Conservation (phyloP, 2,797 vertebrate species). For the Anabacerthia variegaticeps region DNA sequence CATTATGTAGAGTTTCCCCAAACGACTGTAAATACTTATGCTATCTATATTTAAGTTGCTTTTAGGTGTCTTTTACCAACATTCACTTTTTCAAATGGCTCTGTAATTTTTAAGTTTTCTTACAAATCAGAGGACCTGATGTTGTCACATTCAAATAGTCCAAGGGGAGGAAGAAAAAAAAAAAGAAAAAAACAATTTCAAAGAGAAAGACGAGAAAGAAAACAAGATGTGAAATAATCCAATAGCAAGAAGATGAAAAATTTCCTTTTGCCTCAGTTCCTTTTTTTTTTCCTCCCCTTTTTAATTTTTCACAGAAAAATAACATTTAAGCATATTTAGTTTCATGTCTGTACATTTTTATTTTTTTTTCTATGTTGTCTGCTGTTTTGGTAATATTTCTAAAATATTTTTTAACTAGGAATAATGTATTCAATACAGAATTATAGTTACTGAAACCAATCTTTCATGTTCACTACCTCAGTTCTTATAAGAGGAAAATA, state of each 20-base stretch:
- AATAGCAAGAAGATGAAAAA: neutral
- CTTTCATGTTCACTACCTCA: neutral
- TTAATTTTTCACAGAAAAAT: neutral
- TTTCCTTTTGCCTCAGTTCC: neutral
- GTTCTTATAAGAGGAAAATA: neutral
- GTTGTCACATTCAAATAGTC: neutral
- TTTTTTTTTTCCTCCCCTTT: neutral
- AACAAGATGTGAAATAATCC: neutral
- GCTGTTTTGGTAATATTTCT: neutral
- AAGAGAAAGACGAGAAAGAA: neutral
- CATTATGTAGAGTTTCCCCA: neutral
- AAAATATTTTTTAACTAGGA: neutral
- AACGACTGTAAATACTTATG: neutral
- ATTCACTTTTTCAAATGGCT: neutral
- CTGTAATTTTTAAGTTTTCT: neutral
- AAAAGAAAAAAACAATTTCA: neutral
- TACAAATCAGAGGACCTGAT: neutral
- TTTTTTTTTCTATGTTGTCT: neutral
- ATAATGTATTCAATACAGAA: neutral
- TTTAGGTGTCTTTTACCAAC: neutral
- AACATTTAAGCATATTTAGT: accelerated
- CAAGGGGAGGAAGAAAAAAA: neutral
- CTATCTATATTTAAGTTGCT: neutral
- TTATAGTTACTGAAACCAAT: neutral
- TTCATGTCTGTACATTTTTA: neutral